phyloP scores from a whole-genome alignment of 2,797 vertebrate species.

The Chelmon rostratus region DNA sequence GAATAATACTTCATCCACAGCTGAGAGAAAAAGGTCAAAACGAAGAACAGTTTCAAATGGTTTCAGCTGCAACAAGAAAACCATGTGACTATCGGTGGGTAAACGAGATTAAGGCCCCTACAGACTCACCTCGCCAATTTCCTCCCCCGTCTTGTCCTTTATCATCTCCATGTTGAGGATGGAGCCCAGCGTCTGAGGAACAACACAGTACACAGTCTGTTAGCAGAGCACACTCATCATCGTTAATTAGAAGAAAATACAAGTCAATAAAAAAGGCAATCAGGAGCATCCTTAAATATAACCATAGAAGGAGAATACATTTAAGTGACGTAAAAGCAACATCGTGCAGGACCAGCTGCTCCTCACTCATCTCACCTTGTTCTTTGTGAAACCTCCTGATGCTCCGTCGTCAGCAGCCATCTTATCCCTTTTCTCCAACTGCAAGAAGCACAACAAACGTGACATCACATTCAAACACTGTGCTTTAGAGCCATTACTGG shows the following conservation, averaged over 20 bases:
- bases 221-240: neutral
- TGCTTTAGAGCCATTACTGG: neutral
- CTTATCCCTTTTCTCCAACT: conserved; percentile 84
- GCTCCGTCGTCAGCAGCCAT: conserved; percentile 51
- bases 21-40: conserved; percentile 73
- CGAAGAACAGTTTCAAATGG: neutral
- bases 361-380: conserved; percentile 87
- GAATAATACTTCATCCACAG: conserved; percentile 96
- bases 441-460: conserved; percentile 34
- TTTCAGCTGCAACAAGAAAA: neutral
- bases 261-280: no score
- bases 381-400: conserved; percentile 88
- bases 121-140: conserved; percentile 90
- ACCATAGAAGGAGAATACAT: neutral
- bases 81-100: neutral
- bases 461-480: neutral
- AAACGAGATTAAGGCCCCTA: no score
- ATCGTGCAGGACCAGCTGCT: neutral
- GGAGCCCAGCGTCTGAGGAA: conserved; percentile 90
- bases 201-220: neutral
- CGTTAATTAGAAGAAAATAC: no score
- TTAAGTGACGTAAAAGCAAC: neutral
- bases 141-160: conserved; percentile 89
- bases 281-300: neutral
- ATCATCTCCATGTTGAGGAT: conserved; percentile 94